Percentiles rank a stretch among this genome's conserved stretches.
These are phyloP conservation scores for Eubasilissa regina DNA, from an alignment of 1,140 invertebrate genomes.

Conservation along the genomic window DNA sequence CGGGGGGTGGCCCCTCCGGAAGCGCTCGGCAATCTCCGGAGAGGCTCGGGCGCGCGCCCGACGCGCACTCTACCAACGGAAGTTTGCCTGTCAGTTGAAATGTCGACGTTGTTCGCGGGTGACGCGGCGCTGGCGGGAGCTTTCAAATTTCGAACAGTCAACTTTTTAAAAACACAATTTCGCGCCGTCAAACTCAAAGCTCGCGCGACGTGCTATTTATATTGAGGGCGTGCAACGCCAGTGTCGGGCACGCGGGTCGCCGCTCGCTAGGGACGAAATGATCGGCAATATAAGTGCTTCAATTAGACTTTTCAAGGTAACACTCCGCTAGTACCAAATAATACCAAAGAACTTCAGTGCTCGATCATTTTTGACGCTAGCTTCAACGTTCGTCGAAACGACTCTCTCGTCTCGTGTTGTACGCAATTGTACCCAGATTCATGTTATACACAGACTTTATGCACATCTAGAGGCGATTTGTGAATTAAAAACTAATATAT, in stretches of 20 bases:
- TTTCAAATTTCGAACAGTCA: conserved; percentile 35
- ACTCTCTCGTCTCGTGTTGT: no score
- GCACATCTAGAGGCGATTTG: no score
- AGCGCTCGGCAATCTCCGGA: conserved; percentile 61
- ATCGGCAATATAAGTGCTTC: neutral
- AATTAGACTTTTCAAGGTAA: conserved; percentile 14
- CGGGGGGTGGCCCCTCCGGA: conserved; percentile 46
- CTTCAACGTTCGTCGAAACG: neutral
- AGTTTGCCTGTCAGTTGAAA: conserved; percentile 67
- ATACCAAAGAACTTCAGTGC: conserved; percentile 39
- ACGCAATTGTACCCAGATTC: no score
- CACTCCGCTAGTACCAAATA: conserved; percentile 17
- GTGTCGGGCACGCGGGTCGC: no score
- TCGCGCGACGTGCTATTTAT: neutral
- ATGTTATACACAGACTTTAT: no score
- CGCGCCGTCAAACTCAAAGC: neutral
- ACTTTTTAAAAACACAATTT: conserved; percentile 34
- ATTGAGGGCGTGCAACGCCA: no score
- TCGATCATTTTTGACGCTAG: conserved; percentile 1
- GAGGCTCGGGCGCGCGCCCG: conserved; percentile 55
- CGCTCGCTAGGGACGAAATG: no score
- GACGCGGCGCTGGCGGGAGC: conserved; percentile 41
- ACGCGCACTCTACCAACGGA: conserved; percentile 62
- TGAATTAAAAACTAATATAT: no score
- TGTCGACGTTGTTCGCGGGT: conserved; percentile 40